These are phyloP conservation scores for Phrynocephalus versicolor DNA, from an alignment of 2,113 vertebrate species.

Conservation along the genomic window DNA sequence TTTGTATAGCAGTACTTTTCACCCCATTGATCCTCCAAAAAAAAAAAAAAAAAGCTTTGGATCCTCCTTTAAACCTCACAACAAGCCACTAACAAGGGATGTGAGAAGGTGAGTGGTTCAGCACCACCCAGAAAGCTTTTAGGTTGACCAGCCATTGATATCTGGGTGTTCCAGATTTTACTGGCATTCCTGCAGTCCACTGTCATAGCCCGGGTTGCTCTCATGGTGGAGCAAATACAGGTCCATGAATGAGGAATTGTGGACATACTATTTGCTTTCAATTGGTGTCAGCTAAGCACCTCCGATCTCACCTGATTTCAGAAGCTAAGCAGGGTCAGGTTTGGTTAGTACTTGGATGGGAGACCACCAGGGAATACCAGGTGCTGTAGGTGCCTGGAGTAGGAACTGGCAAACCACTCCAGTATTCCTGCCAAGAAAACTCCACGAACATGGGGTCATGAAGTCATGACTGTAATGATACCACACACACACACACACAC, in stretches of 20 bases:
- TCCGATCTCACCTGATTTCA: too few relatives aligned
- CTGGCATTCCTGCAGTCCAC: not conserved
- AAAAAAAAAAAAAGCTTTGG: too few relatives aligned
- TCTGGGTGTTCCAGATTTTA: not conserved
- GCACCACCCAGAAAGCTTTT: not conserved
- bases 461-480: too few relatives aligned
- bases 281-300: not conserved
- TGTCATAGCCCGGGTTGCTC: not conserved
- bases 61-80: not conserved
- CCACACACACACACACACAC: too few relatives aligned
- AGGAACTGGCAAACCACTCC: too few relatives aligned
- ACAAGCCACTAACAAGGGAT: not conserved
- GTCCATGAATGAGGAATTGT: not conserved
- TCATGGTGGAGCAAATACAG: not conserved
- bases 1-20: not conserved
- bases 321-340: too few relatives aligned
- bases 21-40: not conserved
- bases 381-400: too few relatives aligned
- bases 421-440: too few relatives aligned
- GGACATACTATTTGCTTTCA: not conserved
- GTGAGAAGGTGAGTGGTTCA: not conserved
- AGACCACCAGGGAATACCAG: too few relatives aligned
- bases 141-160: not conserved
- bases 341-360: too few relatives aligned
- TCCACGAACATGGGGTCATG: too few relatives aligned